Evolutionary conservation across 2,888 invertebrate species (phyloP).

Genomic region (Julus scanicus): DNA sequence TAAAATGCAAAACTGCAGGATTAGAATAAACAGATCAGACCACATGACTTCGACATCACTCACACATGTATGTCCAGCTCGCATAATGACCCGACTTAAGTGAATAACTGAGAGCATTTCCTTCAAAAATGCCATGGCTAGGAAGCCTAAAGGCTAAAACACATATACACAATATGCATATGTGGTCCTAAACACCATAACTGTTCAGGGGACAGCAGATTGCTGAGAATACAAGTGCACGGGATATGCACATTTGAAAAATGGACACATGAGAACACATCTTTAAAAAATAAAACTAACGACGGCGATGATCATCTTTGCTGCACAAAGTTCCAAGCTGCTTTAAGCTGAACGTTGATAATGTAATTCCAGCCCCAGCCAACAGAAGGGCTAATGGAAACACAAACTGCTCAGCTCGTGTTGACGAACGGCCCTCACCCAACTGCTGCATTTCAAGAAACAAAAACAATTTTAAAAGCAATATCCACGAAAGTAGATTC

Average conservation of each 20-base stretch:
- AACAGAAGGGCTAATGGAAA: slow-evolving; percentile 53
- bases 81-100: not conserved
- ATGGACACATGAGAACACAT: not conserved
- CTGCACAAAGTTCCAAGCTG: slow-evolving; percentile 52
- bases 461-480: slow-evolving; percentile 15
- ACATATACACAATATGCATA: not conserved
- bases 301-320: slow-evolving; percentile 47
- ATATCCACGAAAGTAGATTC: not conserved
- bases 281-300: not conserved
- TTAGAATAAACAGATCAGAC: not conserved
- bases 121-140: slow-evolving; percentile 31
- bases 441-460: not conserved
- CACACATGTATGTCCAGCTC: not conserved
- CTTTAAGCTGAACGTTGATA: slow-evolving; percentile 55
- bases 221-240: not conserved
- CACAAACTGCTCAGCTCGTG: slow-evolving; percentile 47
- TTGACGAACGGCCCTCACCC: slow-evolving; percentile 38
- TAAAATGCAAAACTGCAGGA: not conserved
- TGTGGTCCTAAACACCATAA: slow-evolving; percentile 1
- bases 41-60: not conserved
- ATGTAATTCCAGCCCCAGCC: slow-evolving; percentile 53
- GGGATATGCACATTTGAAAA: not conserved
- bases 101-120: not conserved
- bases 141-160: not conserved
- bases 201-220: not conserved